These are phyloP conservation scores for Dromiciops gliroides DNA, from an alignment of 2,113 vertebrate species.

Conservation along the genomic window DNA sequence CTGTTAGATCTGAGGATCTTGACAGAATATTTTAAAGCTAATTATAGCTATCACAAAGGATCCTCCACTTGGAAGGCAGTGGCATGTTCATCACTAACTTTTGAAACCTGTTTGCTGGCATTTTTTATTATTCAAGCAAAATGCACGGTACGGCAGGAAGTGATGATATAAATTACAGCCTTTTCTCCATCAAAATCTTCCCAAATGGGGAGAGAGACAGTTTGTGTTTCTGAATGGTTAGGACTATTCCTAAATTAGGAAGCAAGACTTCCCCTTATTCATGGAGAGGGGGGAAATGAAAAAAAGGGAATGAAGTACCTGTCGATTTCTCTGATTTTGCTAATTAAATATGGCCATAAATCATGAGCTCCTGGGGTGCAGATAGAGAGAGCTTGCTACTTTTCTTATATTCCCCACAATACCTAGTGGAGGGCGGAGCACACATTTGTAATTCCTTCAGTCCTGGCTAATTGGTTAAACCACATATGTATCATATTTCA, in stretches of 20 bases:
- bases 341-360: neutral
- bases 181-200: slow-evolving; percentile 13
- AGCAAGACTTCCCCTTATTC: neutral
- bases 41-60: slow-evolving; percentile 77
- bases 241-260: slow-evolving; percentile 20
- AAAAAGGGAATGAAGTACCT: neutral
- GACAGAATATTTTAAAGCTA: slow-evolving; percentile 80
- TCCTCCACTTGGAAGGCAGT: slow-evolving; percentile 72
- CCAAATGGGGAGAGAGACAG: neutral
- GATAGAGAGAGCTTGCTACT: neutral
- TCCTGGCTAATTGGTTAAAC: neutral
- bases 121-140: slow-evolving; percentile 73
- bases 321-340: neutral
- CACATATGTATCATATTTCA: neutral
- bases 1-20: slow-evolving; percentile 64
- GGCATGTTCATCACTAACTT: slow-evolving; percentile 64
- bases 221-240: slow-evolving; percentile 36
- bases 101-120: slow-evolving; percentile 46
- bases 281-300: slow-evolving; percentile 18
- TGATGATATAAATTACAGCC: slow-evolving; percentile 36
- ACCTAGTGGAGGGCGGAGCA: neutral
- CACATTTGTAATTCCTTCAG: neutral
- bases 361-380: neutral
- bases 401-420: neutral
- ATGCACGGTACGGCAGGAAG: slow-evolving; percentile 32